These are phyloP conservation scores for Odontocerum albicorne DNA, from an alignment of 2,888 invertebrate genomes.

Conservation along the genomic window DNA sequence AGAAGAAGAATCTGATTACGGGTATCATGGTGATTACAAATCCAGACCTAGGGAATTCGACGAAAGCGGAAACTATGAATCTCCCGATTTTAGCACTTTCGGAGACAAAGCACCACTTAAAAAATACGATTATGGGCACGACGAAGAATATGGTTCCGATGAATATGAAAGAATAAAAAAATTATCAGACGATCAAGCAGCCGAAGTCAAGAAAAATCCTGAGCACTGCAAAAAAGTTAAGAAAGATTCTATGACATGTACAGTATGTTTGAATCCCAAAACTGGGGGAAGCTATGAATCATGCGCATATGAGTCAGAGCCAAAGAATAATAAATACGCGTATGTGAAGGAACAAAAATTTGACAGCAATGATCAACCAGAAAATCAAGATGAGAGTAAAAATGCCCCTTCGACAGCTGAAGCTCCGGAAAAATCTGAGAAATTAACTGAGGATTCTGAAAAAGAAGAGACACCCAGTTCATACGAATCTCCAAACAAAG, in stretches of 20 bases:
- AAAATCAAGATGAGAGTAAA: conserved; percentile 46
- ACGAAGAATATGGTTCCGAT: conserved; percentile 56
- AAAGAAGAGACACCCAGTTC: background rate
- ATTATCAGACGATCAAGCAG: conserved; percentile 63
- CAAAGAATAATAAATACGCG: conserved; percentile 70
- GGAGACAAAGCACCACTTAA: conserved; percentile 48
- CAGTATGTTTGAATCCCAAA: conserved; percentile 72
- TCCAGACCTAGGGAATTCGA: conserved; percentile 58
- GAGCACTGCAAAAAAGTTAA: conserved; percentile 66
- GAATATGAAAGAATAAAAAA: conserved; percentile 61
- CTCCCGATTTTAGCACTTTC: conserved; percentile 46
- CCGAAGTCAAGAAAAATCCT: conserved; percentile 62
- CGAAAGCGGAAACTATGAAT: conserved; percentile 50
- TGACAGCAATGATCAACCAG: conserved; percentile 60
- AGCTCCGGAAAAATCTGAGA: conserved; percentile 34
- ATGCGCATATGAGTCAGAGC: conserved; percentile 76
- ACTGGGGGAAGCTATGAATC: conserved; percentile 77
- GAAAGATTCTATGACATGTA: conserved; percentile 69
- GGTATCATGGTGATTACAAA: conserved; percentile 53
- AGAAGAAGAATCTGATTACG: conserved; percentile 48
- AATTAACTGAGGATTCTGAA: conserved; percentile 4
- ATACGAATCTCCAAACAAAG: background rate
- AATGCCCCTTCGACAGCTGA: conserved; percentile 41
- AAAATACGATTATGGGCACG: conserved; percentile 54
- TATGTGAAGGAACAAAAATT: conserved; percentile 67